Evolutionary conservation across 2,113 vertebrate genomes (phyloP), one percentile per base, ranked within the genome.

Genomic region (Haliaeetus leucogaster): DNA sequence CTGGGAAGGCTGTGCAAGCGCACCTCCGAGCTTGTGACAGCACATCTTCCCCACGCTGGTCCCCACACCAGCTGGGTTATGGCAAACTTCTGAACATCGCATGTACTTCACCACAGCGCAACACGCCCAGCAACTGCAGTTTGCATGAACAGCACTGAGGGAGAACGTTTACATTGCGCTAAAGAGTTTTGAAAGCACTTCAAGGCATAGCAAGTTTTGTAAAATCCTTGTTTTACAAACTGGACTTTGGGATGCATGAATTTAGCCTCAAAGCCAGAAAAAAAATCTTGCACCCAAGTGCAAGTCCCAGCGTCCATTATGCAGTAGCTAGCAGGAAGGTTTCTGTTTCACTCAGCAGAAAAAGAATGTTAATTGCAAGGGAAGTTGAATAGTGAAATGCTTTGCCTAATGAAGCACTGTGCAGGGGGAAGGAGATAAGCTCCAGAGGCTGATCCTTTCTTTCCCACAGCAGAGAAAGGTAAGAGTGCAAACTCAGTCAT

Each of bases 31-130:
- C 72, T 43, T 3, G 19, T 21, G 53, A 7, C n/a, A 63, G 67
- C 48, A 25, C 63, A 13, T 34, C 47, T 13, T 26, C 67, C 56
- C 67, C 34, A 15, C 0, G 0, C 45, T 27, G 36, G 2, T n/a
- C 70, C 42, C 58, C n/a, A 14, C 0, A 0, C 27, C 55, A 34
- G 47, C 50, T 15, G 50, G 47, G 38, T 71, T 59, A 26, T 56
- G 42, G 71, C 66, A 90, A 34, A 42, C 34, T 65, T 52, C 52
- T 6, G n/a, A 86, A 23, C 52, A 17, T 8, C 3, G 3, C 1
- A 0, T 17, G 40, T 17, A 2, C 59, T 22, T 58, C 22, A 26
- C 47, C 59, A 11, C 48, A 36, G 32, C 3, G 1, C 78, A 89
- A 14, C 86, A 30, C 0, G 0, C 67, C 50, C 83, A 56, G 86